Evolutionary conservation across 2,113 vertebrate species (phyloP), one percentile per base, ranked within the genome.

Genomic region (Mesoclemmys tuberculata): DNA sequence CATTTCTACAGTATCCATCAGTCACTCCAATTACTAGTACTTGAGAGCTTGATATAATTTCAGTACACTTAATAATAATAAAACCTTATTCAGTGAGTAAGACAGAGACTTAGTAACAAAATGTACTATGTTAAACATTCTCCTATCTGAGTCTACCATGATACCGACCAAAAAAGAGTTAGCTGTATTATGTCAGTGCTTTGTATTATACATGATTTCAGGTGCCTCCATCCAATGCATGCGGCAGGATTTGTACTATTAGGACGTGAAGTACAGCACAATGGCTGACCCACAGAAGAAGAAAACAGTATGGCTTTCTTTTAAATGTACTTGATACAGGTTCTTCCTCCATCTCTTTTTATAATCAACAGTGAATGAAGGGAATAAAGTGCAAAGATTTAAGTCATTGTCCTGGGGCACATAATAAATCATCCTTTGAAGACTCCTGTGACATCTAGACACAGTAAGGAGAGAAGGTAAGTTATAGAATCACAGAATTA

Each of bases 271-370:
- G 49, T 0, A 1, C 64, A 44, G 14, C 14, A 90, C 82, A 92
- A 90, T 88, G 89, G 91, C 18, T 89, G 84, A 84, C 35, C 3
- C 91, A 95, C n/a, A 82, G 83, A 52, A n/a, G 21, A 78, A 55
- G 58, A 81, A 1, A 12, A 18, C 87, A 89, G 55, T 85, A 74
- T 64, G 51, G 80, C 84, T 78, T 44, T 92, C 38, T 31, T 61
- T 61, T 31, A 61, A 31, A 61, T 61, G 58, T 35, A 31, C 58
- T 68, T 41, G 68, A 74, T 58, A 58, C 86, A 26, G 16, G 81
- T 55, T 94, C 58, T 38, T 78, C 31, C 44, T 87, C 58, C 11
- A 22, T 4, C 2, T n/a, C 26, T 92, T 85, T 85, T 74, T 74
- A 80, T 71, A 56, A n/a, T 85, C 86, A 74, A 80, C 52, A 64